Percentiles rank a stretch among this genome's conserved stretches.
phyloP scores from a whole-genome alignment of 2,797 vertebrate species.

The Notolepis coatsorum region DNA sequence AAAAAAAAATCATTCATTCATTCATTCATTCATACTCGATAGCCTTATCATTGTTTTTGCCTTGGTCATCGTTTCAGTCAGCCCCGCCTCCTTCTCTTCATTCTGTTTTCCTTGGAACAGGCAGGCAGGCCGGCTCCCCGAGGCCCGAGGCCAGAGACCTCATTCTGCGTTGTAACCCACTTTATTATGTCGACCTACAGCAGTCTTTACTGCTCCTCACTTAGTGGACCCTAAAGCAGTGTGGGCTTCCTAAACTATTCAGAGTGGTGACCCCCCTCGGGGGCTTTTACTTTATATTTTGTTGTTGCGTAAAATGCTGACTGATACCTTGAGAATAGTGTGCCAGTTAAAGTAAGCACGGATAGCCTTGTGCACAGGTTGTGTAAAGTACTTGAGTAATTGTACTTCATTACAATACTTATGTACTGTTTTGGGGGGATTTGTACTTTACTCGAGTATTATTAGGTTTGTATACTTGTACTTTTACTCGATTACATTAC shows the following conservation, averaged over 20 bases:
- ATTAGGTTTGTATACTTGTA: no score
- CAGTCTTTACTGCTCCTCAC: constrained; percentile 54
- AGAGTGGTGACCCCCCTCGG: constrained; percentile 45
- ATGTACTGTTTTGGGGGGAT: no score
- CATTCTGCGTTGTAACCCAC: constrained; percentile 55
- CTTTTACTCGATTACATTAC: no score
- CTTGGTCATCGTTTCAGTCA: constrained; percentile 24
- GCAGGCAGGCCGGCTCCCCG: constrained; percentile 35
- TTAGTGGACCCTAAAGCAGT: constrained; percentile 37
- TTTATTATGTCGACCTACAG: constrained; percentile 64
- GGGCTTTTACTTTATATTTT: constrained; percentile 54
- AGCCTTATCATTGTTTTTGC: constrained; percentile 16
- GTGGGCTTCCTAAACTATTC: constrained; percentile 41
- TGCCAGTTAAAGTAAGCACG: constrained; percentile 43
- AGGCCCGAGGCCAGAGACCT: constrained; percentile 52
- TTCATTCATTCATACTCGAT: no score
- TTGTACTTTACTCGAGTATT: no score
- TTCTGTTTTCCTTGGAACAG: constrained; percentile 51
- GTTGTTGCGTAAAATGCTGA: constrained; percentile 43
- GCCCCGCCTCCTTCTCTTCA: constrained; percentile 16
- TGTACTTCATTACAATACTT: no score
- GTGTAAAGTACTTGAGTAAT: no score
- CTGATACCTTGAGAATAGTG: constrained; percentile 36
- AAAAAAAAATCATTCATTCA: no score
- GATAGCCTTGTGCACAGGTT: constrained; percentile 45